phyloP scores from a whole-genome alignment of 2,797 vertebrate genomes.

The Tapera naevia region DNA sequence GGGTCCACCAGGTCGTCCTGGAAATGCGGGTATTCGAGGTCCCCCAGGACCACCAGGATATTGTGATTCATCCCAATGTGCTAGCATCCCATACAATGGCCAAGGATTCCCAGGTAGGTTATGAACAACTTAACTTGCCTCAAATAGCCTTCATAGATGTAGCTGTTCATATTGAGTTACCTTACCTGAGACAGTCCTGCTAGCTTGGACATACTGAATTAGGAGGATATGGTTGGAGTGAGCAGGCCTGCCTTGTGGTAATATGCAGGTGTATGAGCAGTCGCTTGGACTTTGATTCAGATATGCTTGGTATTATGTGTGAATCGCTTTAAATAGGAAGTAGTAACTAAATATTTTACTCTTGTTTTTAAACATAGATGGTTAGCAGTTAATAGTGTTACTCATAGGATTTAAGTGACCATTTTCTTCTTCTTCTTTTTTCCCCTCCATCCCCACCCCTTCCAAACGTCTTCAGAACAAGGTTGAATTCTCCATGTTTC shows the following conservation, averaged over 20 bases:
- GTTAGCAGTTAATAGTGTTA: conserved; percentile 36
- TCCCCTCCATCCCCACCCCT: neutral
- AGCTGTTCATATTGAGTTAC: neutral
- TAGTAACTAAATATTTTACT: neutral
- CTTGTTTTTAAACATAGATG: neutral
- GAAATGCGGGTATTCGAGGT: conserved; percentile 87
- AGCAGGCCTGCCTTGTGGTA: conserved; percentile 7
- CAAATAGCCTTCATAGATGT: conserved; percentile 4
- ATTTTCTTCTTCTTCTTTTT: conserved; percentile 65
- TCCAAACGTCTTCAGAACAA: conserved; percentile 71
- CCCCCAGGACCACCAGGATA: conserved; percentile 91
- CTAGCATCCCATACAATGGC: conserved; percentile 95
- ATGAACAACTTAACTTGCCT: neutral
- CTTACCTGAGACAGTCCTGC: conserved; percentile 21
- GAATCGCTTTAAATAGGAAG: neutral
- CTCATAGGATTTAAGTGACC: conserved; percentile 59
- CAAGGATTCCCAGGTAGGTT: conserved; percentile 93
- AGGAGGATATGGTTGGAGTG: neutral
- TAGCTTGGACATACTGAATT: neutral
- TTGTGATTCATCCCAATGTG: conserved; percentile 96
- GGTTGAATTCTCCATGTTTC: conserved; percentile 69
- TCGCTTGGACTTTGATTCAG: neutral
- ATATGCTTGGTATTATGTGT: neutral
- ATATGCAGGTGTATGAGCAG: neutral
- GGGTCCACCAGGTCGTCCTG: conserved; percentile 90